A percentile compares a stretch with the other conserved stretches of the same genome.
Evolutionary conservation across 2,888 invertebrate genomes (phyloP).

Genomic region (Phasia obesa): DNA sequence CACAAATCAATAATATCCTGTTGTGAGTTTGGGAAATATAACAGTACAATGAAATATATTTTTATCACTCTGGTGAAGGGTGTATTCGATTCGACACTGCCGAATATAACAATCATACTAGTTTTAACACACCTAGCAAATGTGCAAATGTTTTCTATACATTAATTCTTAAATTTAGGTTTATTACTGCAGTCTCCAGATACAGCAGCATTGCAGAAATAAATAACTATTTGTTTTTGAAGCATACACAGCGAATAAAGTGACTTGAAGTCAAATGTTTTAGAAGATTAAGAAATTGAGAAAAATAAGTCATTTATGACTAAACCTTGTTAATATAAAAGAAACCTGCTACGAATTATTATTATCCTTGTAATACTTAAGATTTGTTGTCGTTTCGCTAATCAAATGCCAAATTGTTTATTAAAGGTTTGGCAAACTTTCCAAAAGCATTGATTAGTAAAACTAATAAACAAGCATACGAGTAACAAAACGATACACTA

Average conservation of each 20-base stretch:
- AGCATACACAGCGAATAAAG: neutral
- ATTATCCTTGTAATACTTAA: neutral
- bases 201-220: constrained; percentile 13
- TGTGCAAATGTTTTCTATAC: neutral
- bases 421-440: neutral
- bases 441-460: neutral
- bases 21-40: no score
- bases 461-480: neutral
- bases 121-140: no score
- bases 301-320: neutral
- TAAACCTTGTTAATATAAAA: constrained; percentile 6
- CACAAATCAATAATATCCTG: no score
- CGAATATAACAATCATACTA: no score
- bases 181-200: constrained; percentile 75
- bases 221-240: neutral
- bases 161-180: constrained; percentile 72
- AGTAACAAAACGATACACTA: no score
- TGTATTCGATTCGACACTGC: no score
- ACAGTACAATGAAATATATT: no score
- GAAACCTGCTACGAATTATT: neutral
- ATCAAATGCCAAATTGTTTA: no score
- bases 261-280: neutral
- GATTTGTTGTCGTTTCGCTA: neutral
- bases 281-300: neutral
- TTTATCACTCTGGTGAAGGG: no score